Percentiles rank a stretch among this genome's conserved stretches.
Conservation (phyloP, 2,797 vertebrate genomes). For the Anisognathus igniventris region DNA sequence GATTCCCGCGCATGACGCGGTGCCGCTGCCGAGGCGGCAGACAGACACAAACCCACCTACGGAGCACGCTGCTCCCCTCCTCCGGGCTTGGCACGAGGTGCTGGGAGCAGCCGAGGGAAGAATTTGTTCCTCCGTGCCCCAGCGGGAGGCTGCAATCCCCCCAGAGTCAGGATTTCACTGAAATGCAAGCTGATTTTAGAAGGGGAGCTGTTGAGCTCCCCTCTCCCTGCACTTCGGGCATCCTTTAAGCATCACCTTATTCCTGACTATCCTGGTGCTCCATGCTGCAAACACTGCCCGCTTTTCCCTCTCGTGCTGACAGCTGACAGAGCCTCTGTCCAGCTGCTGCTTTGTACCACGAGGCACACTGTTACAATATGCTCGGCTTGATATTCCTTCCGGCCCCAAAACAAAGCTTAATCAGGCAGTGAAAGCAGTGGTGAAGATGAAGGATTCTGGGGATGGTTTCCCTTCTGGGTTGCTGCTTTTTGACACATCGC, state of each 20-base stretch:
- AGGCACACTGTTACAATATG: neutral
- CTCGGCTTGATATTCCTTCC: neutral
- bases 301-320: neutral
- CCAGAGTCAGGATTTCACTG: neutral
- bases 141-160: neutral
- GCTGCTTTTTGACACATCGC: neutral
- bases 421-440: neutral
- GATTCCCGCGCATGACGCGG: fast-evolving
- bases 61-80: neutral
- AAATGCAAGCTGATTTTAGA: neutral
- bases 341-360: neutral
- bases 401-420: neutral
- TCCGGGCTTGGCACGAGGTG: neutral
- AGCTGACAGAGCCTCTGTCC: neutral
- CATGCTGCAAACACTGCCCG: neutral
- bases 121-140: neutral
- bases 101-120: neutral
- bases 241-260: neutral
- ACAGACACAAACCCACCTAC: neutral
- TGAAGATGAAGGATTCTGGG: neutral
- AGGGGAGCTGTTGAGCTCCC: neutral
- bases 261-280: fast-evolving
- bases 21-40: neutral
- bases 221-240: neutral
- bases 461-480: neutral